These are phyloP conservation scores for Dromococcyx pavoninus DNA, from an alignment of 2,797 vertebrate genomes.

Conservation along the genomic window DNA sequence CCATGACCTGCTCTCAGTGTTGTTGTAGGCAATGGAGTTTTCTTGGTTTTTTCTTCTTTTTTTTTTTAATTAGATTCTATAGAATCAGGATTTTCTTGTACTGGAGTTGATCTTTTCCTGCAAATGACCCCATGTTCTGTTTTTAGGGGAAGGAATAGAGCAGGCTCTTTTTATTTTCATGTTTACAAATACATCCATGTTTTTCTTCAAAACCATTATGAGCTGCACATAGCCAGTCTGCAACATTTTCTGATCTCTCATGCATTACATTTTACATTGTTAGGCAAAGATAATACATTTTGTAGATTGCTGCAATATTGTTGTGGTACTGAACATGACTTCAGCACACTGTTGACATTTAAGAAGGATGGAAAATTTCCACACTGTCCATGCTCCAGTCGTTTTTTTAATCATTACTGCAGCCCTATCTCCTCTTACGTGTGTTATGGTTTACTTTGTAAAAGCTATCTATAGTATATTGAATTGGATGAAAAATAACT, in stretches of 20 bases:
- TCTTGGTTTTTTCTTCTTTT: background rate
- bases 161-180: background rate
- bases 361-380: conserved; percentile 32
- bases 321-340: background rate
- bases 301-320: background rate
- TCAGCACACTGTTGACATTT: background rate
- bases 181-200: background rate
- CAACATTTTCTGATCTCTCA: background rate
- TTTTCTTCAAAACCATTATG: background rate
- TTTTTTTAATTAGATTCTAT: background rate
- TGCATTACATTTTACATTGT: background rate
- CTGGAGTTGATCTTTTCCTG: background rate
- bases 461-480: background rate
- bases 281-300: conserved; percentile 4
- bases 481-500: conserved; percentile 24
- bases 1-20: background rate
- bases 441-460: background rate
- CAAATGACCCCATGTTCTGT: background rate
- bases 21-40: background rate
- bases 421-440: background rate
- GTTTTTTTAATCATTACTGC: conserved; percentile 35
- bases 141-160: background rate
- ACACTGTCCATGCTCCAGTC: background rate
- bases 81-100: background rate
- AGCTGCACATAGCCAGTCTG: background rate